Evolutionary conservation across 2,888 invertebrate genomes (phyloP), one percentile per base, ranked within the genome.

Genomic region (Axea sp.): DNA sequence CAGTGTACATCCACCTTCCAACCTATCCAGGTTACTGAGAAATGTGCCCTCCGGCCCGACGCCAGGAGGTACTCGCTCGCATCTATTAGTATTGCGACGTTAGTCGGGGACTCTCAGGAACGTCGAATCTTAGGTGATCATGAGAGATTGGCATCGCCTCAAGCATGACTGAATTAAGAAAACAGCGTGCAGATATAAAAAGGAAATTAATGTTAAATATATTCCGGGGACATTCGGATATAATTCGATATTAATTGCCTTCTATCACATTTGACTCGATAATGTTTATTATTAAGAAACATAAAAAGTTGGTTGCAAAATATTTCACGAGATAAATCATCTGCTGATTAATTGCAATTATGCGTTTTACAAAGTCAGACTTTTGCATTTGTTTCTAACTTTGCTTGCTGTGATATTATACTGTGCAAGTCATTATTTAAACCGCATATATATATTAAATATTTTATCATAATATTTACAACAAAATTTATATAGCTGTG

Each of bases 21-120:
- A 65, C 59, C 53, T 49, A 75, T 71, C 65, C 65, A 75, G 60
- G 62, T 75, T 71, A 60, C 69, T 11, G 71, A 75, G 74, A 75
- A 71, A 71, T 71, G 74, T 71, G 65, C 74, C 67, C 67, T 39
- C 31, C 26, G 64, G 55, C 68, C 35, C 53, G 31, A 30, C 68
- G 69, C 69, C 65, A 14, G 17, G 15, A 28, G 60, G 35, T 51
- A 24, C 55, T 41, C 39, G 49, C 33, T 69, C 83, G 83, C 83
- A 82, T 81, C 81, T 84, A 84, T 85, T 80, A 84, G 84, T 85
- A 62, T 57, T 31, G 75, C 71, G 55, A 68, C 68, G 55, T 73
- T 67, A 47, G 59, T 62, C 69, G 57, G 49, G 24, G 65, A 55
- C 47, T 60, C 60, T 30, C 51, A 33, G 39, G 33, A 60, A 69